Percentiles rank a stretch among this genome's conserved stretches.
These are phyloP conservation scores for Lasius fuliginosus DNA, from an alignment of 2,888 invertebrate species.

Conservation along the genomic window DNA sequence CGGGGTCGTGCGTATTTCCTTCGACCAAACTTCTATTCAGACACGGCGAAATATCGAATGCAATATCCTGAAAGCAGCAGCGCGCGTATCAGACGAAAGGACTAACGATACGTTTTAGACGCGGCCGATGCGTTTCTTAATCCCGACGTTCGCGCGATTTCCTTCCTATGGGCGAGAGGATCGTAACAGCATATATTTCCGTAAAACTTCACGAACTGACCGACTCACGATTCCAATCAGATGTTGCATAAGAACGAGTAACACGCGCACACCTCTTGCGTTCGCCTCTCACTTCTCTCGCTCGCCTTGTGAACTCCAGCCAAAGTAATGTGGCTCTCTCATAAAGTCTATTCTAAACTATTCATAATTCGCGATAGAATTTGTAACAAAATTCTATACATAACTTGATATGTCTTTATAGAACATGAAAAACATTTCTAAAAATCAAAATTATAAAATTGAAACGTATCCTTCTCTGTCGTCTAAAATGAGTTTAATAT, in stretches of 20 bases:
- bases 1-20: constrained; percentile 13
- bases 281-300: constrained; percentile 73
- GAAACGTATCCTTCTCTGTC: neutral
- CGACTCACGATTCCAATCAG: constrained; percentile 73
- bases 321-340: constrained; percentile 33
- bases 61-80: constrained; percentile 45
- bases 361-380: neutral
- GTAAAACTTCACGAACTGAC: constrained; percentile 64
- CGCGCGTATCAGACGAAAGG: neutral
- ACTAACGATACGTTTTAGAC: constrained; percentile 28
- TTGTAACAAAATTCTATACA: neutral
- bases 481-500: neutral
- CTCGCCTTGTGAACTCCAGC: constrained; percentile 47
- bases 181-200: constrained; percentile 52
- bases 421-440: neutral
- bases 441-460: neutral
- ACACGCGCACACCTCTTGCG: constrained; percentile 49
- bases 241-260: constrained; percentile 70
- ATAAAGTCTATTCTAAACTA: neutral
- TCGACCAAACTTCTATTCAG: constrained; percentile 19
- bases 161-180: constrained; percentile 57
- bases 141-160: constrained; percentile 25
- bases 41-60: constrained; percentile 19
- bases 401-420: neutral
- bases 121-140: constrained; percentile 45